Percentiles rank a stretch among this genome's conserved stretches.
Evolutionary conservation across 2,113 vertebrate species (phyloP).

Genomic region (Dipodomys ordii): DNA sequence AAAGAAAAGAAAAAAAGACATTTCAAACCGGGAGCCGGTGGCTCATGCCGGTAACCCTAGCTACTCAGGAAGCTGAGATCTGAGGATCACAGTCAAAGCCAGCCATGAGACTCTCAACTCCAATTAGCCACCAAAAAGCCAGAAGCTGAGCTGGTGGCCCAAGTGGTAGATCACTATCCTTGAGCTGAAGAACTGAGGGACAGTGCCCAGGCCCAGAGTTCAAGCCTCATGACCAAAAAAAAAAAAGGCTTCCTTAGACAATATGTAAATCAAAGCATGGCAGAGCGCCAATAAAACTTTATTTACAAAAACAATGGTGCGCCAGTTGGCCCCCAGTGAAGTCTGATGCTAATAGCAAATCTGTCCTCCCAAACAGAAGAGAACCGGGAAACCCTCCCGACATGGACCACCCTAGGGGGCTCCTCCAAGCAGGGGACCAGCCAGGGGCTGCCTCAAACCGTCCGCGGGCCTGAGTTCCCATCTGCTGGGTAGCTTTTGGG

Average conservation of each 20-base stretch:
- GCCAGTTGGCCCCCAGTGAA: neutral
- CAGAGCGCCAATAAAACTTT: conserved; percentile 11
- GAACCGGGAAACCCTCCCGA: neutral
- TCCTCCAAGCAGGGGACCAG: neutral
- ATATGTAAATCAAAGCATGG: neutral
- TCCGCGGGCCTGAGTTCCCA: neutral
- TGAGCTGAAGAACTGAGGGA: no score
- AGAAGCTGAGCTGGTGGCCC: neutral
- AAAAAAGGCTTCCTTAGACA: neutral
- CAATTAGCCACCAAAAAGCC: neutral
- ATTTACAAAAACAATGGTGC: neutral
- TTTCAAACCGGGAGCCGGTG: neutral
- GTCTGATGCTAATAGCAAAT: neutral
- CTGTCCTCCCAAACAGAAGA: neutral
- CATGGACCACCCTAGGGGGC: neutral
- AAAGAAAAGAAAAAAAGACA: no score
- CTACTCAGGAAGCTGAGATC: neutral
- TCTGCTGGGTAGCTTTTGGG: neutral
- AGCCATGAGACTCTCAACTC: neutral
- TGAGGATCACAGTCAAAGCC: neutral
- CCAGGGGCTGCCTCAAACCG: neutral
- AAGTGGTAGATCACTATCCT: neutral
- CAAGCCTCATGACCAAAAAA: no score
- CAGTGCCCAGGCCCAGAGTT: no score
- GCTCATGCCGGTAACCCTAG: neutral